phyloP scores from a whole-genome alignment of 92 coral and sea anemone genomes.

The Phenganax marumi region DNA sequence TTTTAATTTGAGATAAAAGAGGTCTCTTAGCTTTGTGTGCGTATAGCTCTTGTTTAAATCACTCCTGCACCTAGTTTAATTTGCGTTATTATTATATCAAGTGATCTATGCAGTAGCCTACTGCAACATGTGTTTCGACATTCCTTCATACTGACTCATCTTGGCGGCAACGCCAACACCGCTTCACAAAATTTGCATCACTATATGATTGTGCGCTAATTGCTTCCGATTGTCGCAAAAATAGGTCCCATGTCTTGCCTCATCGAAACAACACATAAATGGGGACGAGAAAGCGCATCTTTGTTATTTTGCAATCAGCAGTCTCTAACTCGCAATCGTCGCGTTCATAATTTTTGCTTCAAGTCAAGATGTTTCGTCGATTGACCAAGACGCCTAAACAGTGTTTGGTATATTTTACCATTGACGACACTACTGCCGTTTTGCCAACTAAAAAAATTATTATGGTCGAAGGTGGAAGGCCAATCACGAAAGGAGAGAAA shows the following conservation, averaged over 20 bases:
- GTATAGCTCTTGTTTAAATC: too few relatives aligned
- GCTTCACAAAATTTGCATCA: too few relatives aligned
- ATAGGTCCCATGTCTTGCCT: neutral
- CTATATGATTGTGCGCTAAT: too few relatives aligned
- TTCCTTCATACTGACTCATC: too few relatives aligned
- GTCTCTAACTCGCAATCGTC: neutral
- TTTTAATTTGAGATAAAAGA: too few relatives aligned
- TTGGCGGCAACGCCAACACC: too few relatives aligned
- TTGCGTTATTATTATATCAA: too few relatives aligned
- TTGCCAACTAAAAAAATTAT: conserved; percentile 3
- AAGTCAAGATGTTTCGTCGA: conserved; percentile 14
- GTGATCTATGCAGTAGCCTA: too few relatives aligned
- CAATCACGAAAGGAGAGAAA: neutral
- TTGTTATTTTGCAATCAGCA: neutral
- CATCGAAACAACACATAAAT: neutral
- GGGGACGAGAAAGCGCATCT: neutral
- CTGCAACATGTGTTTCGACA: too few relatives aligned
- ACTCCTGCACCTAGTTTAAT: too few relatives aligned
- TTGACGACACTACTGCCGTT: neutral
- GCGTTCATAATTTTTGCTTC: neutral
- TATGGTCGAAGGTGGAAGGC: conserved; percentile 6
- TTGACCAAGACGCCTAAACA: conserved; percentile 15
- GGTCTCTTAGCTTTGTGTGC: too few relatives aligned
- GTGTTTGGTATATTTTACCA: conserved; percentile 9
- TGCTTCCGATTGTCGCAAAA: neutral